phyloP scores from a whole-genome alignment of 1,140 invertebrate species.

The Meloidogyne chitwoodi region DNA sequence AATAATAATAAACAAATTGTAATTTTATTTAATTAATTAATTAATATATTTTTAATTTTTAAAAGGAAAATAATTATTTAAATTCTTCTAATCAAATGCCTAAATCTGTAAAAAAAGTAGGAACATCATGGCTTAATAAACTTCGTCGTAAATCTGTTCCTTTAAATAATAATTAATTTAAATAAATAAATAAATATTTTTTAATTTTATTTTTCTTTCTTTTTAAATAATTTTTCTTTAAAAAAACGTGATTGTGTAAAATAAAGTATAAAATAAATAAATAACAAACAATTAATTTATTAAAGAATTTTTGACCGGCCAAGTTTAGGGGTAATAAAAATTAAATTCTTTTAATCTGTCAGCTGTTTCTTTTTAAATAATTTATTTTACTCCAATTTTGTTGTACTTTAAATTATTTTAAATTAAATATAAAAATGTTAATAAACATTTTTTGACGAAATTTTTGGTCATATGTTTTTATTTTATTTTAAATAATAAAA shows the following conservation, averaged over 20 bases:
- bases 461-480: no score
- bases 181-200: not conserved
- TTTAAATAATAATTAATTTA: not conserved
- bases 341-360: not conserved
- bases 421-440: no score
- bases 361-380: not conserved
- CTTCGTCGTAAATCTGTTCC: slow-evolving; percentile 13
- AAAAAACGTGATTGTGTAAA: not conserved
- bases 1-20: slow-evolving; percentile 4
- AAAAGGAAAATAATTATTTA: not conserved
- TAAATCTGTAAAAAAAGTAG: slow-evolving; percentile 19
- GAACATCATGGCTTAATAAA: slow-evolving; percentile 22
- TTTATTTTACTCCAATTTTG: no score
- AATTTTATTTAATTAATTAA: not conserved
- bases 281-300: not conserved
- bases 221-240: not conserved
- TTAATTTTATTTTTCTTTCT: not conserved
- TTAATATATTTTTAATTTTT: not conserved
- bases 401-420: no score
- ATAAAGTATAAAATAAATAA: no score
- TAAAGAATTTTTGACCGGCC: not conserved
- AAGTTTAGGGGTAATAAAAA: not conserved
- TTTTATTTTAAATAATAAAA: no score
- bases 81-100: not conserved
- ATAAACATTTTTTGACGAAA: no score